A percentile compares a stretch with the other conserved stretches of the same genome.
phyloP scores from a whole-genome alignment of 2,888 invertebrate species.

The Rhyacophila evoluta region DNA sequence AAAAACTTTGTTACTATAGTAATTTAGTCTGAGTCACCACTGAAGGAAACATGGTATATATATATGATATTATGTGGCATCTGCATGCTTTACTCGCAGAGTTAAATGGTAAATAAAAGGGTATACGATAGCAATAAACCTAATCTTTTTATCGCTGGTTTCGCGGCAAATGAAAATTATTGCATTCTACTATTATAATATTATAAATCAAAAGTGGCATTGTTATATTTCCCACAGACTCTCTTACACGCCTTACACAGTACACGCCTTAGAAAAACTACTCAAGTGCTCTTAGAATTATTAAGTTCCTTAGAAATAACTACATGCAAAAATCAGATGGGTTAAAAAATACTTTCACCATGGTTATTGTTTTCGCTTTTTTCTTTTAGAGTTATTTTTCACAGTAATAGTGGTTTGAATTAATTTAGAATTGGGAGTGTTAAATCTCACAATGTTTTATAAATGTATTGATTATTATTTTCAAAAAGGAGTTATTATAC shows the following conservation, averaged over 20 bases:
- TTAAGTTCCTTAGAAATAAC: not conserved
- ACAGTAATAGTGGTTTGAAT: not conserved
- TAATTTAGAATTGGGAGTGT: too few species aligned
- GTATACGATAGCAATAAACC: too few species aligned
- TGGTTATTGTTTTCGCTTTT: not conserved
- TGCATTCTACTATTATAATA: not conserved
- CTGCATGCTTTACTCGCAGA: too few species aligned
- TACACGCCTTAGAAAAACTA: not conserved
- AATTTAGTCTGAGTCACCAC: too few species aligned
- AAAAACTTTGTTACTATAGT: too few species aligned
- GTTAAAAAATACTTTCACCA: not conserved
- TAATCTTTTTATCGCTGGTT: too few species aligned
- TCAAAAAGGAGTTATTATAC: too few species aligned
- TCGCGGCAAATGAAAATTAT: not conserved
- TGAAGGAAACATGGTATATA: too few species aligned
- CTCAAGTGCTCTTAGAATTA: not conserved
- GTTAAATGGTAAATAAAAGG: too few species aligned
- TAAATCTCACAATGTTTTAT: too few species aligned
- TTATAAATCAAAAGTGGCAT: not conserved
- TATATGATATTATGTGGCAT: too few species aligned
- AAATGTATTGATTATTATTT: too few species aligned
- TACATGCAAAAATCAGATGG: not conserved
- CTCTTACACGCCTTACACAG: not conserved
- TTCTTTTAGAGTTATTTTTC: not conserved
- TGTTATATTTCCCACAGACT: not conserved